Base-by-base conservation (phyloP, 2,888 invertebrate species). In the Malacosoma neustria region DNA sequence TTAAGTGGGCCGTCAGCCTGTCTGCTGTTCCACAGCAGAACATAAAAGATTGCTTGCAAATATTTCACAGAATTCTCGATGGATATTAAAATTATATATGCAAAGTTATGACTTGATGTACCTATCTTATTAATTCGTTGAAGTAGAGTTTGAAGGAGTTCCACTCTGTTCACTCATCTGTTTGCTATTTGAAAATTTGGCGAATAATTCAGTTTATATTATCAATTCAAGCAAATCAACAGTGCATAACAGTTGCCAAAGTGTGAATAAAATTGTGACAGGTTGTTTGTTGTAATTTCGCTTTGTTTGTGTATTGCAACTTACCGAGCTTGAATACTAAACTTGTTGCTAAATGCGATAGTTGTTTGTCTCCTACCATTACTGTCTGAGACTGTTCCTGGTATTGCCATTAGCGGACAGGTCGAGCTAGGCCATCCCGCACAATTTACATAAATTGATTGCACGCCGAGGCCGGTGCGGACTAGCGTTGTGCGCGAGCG, bases 361-460 rank as follows among this genome's bases (percentile, higher is more conserved):
- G 22, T 22, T 22, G 22, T 43, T 42, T 36, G 38, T 38, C 40
- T 40, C 34, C 35, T 35, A 33, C 29, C 37, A 51, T 50, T 48
- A 41, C 47, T 46, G 48, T 46, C 47, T 49, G 37, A 42, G 34
- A 44, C 37, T 32, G 48, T 51, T 57, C 58, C 59, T 48, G 55
- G 54, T 58, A 58, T 51, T 49, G 56, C 53, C 57, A 54, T 58
- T 61, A 61, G 58, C 56, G 62, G 68, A 72, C 69, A 67, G 70
- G 60, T 53, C 48, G 65, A 64, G 60, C 51, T 43, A 57, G 57
- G 49, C 65, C 68, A 73, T 77, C 77, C 73, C 69, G 58, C 57
- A 56, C 69, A 76, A 84, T 85, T 84, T 84, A 74, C 82, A 85
- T 85, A 74, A 84, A 82, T 82, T 81, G 81, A 81, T 82, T 70